Evolutionary conservation across 2,888 invertebrate genomes (phyloP).

Genomic region (Rhodophaea formosa): DNA sequence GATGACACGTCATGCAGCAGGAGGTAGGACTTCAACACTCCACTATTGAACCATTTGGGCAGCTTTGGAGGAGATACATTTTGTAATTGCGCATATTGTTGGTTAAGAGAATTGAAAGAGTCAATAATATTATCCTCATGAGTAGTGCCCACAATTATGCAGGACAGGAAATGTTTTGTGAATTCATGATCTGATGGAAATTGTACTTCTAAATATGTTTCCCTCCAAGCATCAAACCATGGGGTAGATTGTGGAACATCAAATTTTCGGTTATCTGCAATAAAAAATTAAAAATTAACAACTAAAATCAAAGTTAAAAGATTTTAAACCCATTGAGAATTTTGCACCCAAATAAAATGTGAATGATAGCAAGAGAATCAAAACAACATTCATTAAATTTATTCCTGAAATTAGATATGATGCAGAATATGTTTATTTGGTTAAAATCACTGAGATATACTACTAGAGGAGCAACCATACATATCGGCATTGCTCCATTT

Average conservation of each 20-base stretch:
- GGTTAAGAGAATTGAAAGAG: slow-evolving; percentile 89
- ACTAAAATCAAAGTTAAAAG: no score
- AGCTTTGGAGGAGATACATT: slow-evolving; percentile 87
- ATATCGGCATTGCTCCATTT: no score
- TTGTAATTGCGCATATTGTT: slow-evolving; percentile 90
- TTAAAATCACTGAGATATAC: no score
- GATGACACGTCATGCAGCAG: slow-evolving; percentile 91
- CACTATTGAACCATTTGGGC: slow-evolving; percentile 90
- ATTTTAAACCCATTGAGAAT: no score
- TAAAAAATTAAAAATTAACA: slow-evolving; percentile 1
- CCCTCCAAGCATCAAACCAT: slow-evolving; percentile 98
- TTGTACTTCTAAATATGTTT: slow-evolving; percentile 92
- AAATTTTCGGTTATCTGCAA: slow-evolving; percentile 79
- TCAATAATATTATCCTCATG: slow-evolving; percentile 89
- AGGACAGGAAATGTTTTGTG: slow-evolving; percentile 92
- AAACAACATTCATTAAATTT: no score
- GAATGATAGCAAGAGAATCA: no score
- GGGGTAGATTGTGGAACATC: slow-evolving; percentile 89
- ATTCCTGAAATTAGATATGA: no score
- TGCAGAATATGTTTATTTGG: no score
- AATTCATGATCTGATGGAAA: slow-evolving; percentile 98
- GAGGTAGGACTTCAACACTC: slow-evolving; percentile 93
- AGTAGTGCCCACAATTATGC: slow-evolving; percentile 88
- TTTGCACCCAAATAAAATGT: no score
- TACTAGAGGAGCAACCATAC: no score